Evolutionary conservation across 2,113 vertebrate genomes (phyloP), one percentile per base, ranked within the genome.

Genomic region (Heloderma charlesbogerti): DNA sequence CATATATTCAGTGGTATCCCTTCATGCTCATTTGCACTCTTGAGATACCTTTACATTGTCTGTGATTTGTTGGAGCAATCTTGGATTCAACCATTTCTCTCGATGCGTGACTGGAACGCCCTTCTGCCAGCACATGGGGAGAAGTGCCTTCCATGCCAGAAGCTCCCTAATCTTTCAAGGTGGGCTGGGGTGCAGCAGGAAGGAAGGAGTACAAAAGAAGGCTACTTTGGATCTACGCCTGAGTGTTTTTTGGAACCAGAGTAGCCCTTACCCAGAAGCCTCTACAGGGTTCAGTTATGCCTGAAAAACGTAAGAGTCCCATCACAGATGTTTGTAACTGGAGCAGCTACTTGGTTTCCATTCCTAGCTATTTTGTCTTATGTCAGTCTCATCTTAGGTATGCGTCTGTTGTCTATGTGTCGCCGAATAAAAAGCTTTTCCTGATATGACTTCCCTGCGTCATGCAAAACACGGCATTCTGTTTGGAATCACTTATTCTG

Each of bases 251-350:
- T 51, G 18, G 7, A 69, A 51, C 60, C 29, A 37, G 16, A 80
- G 43, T 51, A 88, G 20, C 34, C 77, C 0, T 29, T 60, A 84
- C 16, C 3, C 0, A 0, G 16, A 83, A 0, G 48, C 80, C 67
- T 20, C 60, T 86, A 84, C 78, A 1, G 74, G 88, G 57, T 37
- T 69, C 0, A n/a, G 20, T 0, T 0, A 71, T 43, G 67, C 88
- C 54, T 77, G n/a, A 48, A 87, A 72, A 40, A 57, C 34, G 2
- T 54, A 84, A 34, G 29, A 66, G 48, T n/a, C 16, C 0, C 1
- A 40, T 29, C 51, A 69, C 0, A 0, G 69, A 22, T 1, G 2
- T 7, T 7, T 77, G 1, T 6, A 77, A 4, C 63, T 71, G 79
- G 20, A 71, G 2, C 25, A 86, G 27, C 34, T 86, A 16, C 29